Conservation (phyloP, 1,140 invertebrate species). For the Scaptodrosophila lebanonensis region DNA sequence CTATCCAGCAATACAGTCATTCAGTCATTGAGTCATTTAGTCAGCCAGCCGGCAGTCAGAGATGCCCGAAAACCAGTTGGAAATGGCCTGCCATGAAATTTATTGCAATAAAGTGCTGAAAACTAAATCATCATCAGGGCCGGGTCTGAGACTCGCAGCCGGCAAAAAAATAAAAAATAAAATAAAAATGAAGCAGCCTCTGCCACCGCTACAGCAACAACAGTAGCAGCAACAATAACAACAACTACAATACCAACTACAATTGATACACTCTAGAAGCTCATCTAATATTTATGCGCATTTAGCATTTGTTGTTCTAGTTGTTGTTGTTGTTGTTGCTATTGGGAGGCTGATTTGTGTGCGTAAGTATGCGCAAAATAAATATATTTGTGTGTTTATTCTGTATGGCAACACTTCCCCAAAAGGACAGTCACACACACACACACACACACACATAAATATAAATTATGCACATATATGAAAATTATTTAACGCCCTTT, state of each 20-base stretch:
- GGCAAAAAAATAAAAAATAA: neutral
- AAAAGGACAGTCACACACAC: constrained; percentile 1
- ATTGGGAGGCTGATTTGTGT: constrained; percentile 24
- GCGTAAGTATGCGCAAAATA: constrained; percentile 53
- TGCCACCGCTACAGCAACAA: too few species aligned
- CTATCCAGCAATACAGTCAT: constrained; percentile 18
- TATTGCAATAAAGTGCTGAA: constrained; percentile 59
- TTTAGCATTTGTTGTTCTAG: constrained; percentile 40
- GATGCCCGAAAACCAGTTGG: constrained; percentile 40
- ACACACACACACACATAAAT: neutral
- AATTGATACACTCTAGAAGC: constrained; percentile 52
- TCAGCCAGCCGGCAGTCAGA: constrained; percentile 38
- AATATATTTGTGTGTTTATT: constrained; percentile 15
- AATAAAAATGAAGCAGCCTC: too few species aligned
- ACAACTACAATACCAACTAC: constrained; percentile 35
- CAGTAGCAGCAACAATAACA: constrained; percentile 13
- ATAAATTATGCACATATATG: constrained; percentile 46
- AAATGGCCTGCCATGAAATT: constrained; percentile 55
- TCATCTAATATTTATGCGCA: constrained; percentile 60
- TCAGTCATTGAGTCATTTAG: constrained; percentile 1
- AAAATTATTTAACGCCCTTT: constrained; percentile 54
- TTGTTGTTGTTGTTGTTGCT: constrained; percentile 7
- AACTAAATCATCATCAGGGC: constrained; percentile 50
- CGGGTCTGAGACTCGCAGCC: neutral
- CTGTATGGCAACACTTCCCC: neutral